phyloP scores from a whole-genome alignment of 2,888 invertebrate species.

The Cremastinae sp. region DNA sequence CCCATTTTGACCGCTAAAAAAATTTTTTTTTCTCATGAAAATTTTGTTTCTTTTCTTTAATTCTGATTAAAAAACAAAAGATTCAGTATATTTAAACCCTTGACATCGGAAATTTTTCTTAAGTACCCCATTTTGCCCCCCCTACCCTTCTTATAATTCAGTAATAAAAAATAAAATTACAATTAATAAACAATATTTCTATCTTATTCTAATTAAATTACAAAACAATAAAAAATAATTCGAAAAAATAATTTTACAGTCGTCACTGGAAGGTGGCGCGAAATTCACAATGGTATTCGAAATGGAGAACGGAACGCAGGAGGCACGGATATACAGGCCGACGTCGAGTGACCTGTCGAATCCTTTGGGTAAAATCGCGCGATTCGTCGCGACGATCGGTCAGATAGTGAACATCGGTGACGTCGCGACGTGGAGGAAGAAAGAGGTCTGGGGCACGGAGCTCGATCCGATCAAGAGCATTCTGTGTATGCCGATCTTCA shows the following conservation, averaged over 20 bases:
- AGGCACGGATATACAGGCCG: slow-evolving; percentile 84
- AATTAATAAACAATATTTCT: too few species aligned
- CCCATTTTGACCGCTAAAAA: too few species aligned
- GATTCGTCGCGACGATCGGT: slow-evolving; percentile 92
- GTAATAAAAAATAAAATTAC: too few species aligned
- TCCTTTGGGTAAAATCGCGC: slow-evolving; percentile 90
- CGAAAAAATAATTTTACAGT: slow-evolving; percentile 53
- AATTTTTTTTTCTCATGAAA: too few species aligned
- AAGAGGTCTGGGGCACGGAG: slow-evolving; percentile 75
- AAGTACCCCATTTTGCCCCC: too few species aligned
- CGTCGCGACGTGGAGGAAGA: slow-evolving; percentile 89
- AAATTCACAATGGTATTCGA: slow-evolving; percentile 94
- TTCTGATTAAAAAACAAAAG: too few species aligned
- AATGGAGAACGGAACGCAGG: slow-evolving; percentile 86
- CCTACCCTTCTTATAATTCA: too few species aligned
- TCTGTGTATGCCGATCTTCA: slow-evolving; percentile 95
- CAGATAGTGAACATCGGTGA: slow-evolving; percentile 95
- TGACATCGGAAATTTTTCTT: too few species aligned
- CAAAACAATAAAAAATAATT: slow-evolving; percentile 2
- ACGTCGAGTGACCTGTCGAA: slow-evolving; percentile 84
- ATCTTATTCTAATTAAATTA: too few species aligned
- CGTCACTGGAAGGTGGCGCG: slow-evolving; percentile 80
- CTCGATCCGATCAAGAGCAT: slow-evolving; percentile 88
- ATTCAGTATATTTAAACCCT: too few species aligned
- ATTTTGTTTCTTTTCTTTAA: too few species aligned